These are phyloP conservation scores for Poeciliopsis infans DNA, from an alignment of 2,797 vertebrate species.

Conservation along the genomic window DNA sequence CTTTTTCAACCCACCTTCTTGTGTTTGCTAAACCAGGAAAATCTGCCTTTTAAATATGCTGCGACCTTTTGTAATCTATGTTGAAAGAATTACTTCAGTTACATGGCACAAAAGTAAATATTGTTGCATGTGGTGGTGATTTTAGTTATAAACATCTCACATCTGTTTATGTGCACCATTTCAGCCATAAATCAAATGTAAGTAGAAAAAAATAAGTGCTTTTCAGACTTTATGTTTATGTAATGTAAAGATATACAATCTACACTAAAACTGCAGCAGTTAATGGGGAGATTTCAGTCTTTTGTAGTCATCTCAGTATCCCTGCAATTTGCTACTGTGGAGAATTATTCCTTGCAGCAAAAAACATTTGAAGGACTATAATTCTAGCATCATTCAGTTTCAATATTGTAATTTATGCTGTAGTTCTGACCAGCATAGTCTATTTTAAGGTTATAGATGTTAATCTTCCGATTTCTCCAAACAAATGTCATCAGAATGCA, in stretches of 20 bases:
- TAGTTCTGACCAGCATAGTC: neutral
- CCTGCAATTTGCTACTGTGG: neutral
- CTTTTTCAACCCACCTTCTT: conserved; percentile 30
- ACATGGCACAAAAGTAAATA: neutral
- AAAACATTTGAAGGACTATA: neutral
- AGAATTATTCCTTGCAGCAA: neutral
- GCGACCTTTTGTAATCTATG: conserved; percentile 10
- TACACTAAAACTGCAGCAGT: neutral
- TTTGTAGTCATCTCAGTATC: neutral
- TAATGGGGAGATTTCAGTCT: neutral
- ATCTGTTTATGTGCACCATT: neutral
- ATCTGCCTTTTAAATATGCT: conserved; percentile 27
- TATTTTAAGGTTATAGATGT: neutral
- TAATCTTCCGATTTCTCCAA: neutral
- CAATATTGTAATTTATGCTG: neutral
- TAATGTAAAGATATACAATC: neutral
- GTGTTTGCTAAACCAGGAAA: conserved; percentile 31
- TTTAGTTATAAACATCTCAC: neutral
- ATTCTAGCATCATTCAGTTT: neutral
- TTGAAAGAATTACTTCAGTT: neutral
- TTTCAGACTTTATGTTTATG: neutral
- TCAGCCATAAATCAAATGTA: neutral
- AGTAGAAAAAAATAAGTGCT: neutral
- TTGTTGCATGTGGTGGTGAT: neutral
- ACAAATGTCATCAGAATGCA: neutral